phyloP scores from a whole-genome alignment of 2,797 vertebrate genomes.

The Paedocypris micromegethes region DNA sequence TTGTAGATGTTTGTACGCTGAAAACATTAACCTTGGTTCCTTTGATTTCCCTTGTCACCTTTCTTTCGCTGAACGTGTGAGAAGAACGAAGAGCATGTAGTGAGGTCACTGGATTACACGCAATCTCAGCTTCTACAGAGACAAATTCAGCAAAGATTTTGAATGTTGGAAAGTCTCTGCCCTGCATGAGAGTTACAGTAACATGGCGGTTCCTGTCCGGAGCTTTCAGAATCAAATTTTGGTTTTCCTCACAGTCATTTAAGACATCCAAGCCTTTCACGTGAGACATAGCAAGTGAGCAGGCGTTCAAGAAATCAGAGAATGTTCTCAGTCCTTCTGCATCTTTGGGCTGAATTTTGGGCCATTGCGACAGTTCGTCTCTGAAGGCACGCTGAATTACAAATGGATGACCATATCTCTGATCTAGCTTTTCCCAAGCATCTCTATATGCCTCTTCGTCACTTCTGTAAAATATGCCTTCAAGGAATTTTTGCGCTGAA shows the following conservation, averaged over 20 bases:
- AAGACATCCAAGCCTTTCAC: not conserved
- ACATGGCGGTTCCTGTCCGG: not conserved
- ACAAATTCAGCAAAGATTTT: not conserved
- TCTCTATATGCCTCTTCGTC: no score
- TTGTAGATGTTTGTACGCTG: not conserved
- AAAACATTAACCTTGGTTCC: not conserved
- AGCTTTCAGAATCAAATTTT: not conserved
- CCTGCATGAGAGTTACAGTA: not conserved
- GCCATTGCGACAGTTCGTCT: no score
- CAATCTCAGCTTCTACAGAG: not conserved
- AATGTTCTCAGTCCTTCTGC: no score
- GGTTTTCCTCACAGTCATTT: not conserved
- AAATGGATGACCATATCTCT: no score
- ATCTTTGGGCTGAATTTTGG: no score
- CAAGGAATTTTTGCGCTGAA: no score
- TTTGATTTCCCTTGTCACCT: not conserved
- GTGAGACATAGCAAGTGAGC: no score
- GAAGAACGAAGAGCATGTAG: not conserved
- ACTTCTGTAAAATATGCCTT: no score
- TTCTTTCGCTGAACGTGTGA: not conserved
- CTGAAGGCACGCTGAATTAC: no score
- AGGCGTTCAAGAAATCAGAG: no score
- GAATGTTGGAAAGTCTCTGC: not conserved
- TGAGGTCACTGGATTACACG: not conserved
- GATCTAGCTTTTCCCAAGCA: no score